Percentiles rank a stretch among this genome's conserved stretches.
These are phyloP conservation scores for Eurytoma californica DNA, from an alignment of 2,888 invertebrate species.

Conservation along the genomic window DNA sequence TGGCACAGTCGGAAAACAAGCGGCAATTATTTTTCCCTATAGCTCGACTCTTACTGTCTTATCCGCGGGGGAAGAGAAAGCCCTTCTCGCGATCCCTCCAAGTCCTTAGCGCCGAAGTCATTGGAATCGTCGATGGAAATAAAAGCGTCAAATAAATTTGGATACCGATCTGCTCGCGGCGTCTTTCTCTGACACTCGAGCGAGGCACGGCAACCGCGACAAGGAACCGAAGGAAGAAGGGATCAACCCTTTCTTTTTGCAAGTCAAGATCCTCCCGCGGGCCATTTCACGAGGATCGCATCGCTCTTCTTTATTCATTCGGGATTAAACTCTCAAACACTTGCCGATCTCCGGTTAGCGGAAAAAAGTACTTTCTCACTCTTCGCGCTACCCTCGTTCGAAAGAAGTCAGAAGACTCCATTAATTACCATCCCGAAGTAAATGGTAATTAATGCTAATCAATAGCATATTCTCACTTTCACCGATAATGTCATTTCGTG, in stretches of 20 bases:
- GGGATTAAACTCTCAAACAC: constrained; percentile 63
- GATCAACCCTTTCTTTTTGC: constrained; percentile 65
- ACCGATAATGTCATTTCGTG: constrained; percentile 44
- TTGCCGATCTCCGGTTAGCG: constrained; percentile 56
- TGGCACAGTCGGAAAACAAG: constrained; percentile 68
- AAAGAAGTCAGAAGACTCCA: constrained; percentile 60
- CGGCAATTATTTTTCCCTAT: constrained; percentile 71
- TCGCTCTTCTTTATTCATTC: constrained; percentile 63
- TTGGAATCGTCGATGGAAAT: constrained; percentile 68
- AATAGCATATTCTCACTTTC: constrained; percentile 59
- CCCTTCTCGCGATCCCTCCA: constrained; percentile 42
- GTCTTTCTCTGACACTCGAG: constrained; percentile 19
- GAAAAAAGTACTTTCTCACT: constrained; percentile 34
- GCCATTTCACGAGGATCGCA: constrained; percentile 57
- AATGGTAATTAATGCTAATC: constrained; percentile 62
- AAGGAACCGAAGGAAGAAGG: constrained; percentile 47
- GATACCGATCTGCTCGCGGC: constrained; percentile 69
- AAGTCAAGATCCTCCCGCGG: constrained; percentile 62
- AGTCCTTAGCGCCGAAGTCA: constrained; percentile 56
- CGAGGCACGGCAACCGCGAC: background rate
- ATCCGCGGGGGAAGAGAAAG: constrained; percentile 40
- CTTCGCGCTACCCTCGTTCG: constrained; percentile 40
- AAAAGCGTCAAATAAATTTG: constrained; percentile 73
- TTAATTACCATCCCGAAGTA: constrained; percentile 62
- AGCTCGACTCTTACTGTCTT: constrained; percentile 44